Percentiles rank a stretch among this genome's conserved stretches.
These are phyloP conservation scores for Chloebia gouldiae DNA, from an alignment of 2,113 vertebrate species.

Conservation along the genomic window DNA sequence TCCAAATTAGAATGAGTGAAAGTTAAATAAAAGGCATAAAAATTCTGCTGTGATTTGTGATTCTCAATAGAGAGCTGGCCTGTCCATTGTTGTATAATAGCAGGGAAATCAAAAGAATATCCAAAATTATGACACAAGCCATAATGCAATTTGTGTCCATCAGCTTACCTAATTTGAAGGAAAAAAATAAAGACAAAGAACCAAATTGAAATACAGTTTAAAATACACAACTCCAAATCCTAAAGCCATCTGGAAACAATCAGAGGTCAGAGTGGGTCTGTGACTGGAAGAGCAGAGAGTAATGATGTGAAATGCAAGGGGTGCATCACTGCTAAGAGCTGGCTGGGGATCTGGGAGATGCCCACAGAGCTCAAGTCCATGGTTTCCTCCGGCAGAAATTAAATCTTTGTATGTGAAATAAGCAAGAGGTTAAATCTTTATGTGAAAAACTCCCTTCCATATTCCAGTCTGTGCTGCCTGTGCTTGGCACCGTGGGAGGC, in stretches of 20 bases:
- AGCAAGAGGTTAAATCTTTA: background rate
- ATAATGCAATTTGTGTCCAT: background rate
- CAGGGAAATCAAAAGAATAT: background rate
- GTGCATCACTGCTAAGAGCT: background rate
- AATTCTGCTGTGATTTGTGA: background rate
- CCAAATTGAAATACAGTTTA: background rate
- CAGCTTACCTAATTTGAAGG: background rate
- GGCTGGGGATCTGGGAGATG: background rate
- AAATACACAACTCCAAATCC: background rate
- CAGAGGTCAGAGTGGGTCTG: background rate
- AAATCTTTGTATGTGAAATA: background rate
- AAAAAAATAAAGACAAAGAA: background rate
- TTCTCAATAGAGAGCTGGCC: background rate
- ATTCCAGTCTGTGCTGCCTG: accelerated
- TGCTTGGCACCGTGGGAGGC: background rate
- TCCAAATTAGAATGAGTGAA: background rate
- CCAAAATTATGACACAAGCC: background rate
- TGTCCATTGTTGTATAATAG: background rate
- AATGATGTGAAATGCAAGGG: background rate
- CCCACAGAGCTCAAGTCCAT: background rate
- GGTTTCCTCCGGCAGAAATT: background rate
- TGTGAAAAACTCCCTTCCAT: accelerated
- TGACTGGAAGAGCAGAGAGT: background rate
- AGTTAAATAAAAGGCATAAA: background rate
- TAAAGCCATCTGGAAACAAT: background rate